These are phyloP conservation scores for Heliconius eleuchia DNA, from an alignment of 1,140 invertebrate genomes.

Conservation along the genomic window DNA sequence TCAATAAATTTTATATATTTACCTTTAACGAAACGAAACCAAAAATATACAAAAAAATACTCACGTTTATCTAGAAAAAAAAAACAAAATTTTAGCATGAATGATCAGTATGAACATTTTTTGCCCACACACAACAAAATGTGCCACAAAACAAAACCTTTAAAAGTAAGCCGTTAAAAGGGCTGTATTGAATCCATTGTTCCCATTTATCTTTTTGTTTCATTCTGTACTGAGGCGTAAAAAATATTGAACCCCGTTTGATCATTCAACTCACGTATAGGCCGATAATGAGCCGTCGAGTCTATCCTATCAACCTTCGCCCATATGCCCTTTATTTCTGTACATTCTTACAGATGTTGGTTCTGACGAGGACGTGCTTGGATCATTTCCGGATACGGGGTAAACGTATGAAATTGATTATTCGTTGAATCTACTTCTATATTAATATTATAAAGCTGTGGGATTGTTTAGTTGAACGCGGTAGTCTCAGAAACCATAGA, in stretches of 20 bases:
- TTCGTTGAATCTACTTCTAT: too few species aligned
- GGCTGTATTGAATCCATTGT: constrained; percentile 17
- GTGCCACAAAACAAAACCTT: not conserved
- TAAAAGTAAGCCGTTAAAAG: not conserved
- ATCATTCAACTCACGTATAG: constrained; percentile 21
- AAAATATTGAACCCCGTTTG: constrained; percentile 23
- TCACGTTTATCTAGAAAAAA: not conserved
- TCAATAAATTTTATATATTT: too few species aligned
- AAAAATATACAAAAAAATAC: not conserved
- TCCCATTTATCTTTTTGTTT: constrained; percentile 25
- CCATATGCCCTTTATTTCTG: constrained; percentile 29
- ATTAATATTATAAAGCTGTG: too few species aligned
- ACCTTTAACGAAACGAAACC: too few species aligned
- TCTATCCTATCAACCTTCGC: constrained; percentile 27
- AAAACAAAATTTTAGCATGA: not conserved
- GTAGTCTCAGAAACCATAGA: too few species aligned
- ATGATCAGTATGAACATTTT: not conserved
- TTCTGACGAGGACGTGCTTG: constrained; percentile 24
- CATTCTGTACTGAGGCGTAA: constrained; percentile 20
- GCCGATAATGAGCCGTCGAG: constrained; percentile 30
- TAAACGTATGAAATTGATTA: not conserved
- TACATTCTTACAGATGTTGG: constrained; percentile 26
- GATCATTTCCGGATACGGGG: constrained; percentile 16
- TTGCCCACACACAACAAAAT: not conserved
- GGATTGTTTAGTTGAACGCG: too few species aligned